These are phyloP conservation scores for Protonibea diacanthus DNA, from an alignment of 2,797 vertebrate genomes.

Conservation along the genomic window DNA sequence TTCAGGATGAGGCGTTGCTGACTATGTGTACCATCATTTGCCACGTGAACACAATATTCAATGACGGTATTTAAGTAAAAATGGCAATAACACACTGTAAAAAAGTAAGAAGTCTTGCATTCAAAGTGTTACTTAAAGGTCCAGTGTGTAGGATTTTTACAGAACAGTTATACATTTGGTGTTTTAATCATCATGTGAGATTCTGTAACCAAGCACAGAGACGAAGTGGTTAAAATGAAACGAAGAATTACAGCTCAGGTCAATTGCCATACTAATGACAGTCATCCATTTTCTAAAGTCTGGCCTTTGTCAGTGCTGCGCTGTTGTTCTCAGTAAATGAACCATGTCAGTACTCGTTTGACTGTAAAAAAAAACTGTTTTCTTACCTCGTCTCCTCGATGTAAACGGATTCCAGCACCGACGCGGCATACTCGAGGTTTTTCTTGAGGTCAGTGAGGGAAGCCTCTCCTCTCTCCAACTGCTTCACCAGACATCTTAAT, in stretches of 20 bases:
- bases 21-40: constrained; percentile 10
- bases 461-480: constrained; percentile 96
- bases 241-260: constrained; percentile 1
- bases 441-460: constrained; percentile 96
- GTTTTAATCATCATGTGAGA: neutral
- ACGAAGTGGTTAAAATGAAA: constrained; percentile 10
- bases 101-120: neutral
- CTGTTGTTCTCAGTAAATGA: constrained; percentile 37
- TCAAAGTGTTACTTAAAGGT: neutral
- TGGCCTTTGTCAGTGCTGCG: constrained; percentile 4
- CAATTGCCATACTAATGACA: constrained; percentile 25
- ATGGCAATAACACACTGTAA: neutral
- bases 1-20: constrained; percentile 3
- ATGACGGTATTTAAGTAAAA: neutral
- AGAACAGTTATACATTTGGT: neutral
- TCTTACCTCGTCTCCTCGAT: constrained; percentile 97
- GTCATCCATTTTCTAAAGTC: constrained; percentile 35
- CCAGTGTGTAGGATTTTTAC: too few relatives aligned
- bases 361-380: constrained; percentile 16
- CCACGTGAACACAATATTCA: constrained; percentile 7
- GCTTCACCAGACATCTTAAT: constrained; percentile 96
- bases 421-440: constrained; percentile 97
- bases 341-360: constrained; percentile 14
- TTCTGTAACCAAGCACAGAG: neutral
- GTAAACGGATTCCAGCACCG: constrained; percentile 96